Percentiles rank a stretch among this genome's conserved stretches.
phyloP scores from a whole-genome alignment of 2,888 invertebrate species.

The Caenorhabditis japonica region DNA sequence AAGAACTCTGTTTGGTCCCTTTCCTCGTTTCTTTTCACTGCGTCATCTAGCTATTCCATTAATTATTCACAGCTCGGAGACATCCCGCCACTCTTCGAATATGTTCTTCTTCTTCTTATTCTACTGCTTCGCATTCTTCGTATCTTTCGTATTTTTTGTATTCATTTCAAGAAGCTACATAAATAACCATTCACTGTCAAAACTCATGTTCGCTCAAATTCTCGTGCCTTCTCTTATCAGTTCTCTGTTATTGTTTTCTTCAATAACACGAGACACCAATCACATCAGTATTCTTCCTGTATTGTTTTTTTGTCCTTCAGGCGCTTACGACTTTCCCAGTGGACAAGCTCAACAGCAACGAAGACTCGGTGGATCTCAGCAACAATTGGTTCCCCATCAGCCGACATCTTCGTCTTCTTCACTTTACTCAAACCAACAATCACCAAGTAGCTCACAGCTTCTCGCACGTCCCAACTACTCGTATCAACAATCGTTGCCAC shows the following conservation, averaged over 20 bases:
- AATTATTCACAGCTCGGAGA: conserved; percentile 28
- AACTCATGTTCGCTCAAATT: conserved; percentile 12
- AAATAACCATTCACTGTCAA: too few species aligned
- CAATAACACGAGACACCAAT: conserved; percentile 2
- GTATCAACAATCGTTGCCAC: conserved; percentile 35
- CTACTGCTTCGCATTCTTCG: not conserved
- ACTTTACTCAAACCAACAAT: conserved; percentile 30
- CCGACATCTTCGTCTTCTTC: conserved; percentile 39
- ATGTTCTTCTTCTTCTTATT: conserved; percentile 7
- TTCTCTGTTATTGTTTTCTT: conserved; percentile 14
- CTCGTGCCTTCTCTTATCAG: conserved; percentile 19
- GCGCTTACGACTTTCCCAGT: conserved; percentile 49
- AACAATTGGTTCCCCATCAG: conserved; percentile 42
- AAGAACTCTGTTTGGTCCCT: conserved; percentile 13
- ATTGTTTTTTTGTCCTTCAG: too few species aligned
- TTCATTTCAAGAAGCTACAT: too few species aligned
- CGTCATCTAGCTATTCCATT: conserved; percentile 34
- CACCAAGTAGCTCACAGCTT: conserved; percentile 23
- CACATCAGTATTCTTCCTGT: conserved; percentile 7
- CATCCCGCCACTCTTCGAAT: conserved; percentile 18
- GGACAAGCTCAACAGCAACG: conserved; percentile 54
- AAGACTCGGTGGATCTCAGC: conserved; percentile 53
- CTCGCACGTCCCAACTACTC: conserved; percentile 8
- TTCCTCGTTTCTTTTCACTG: conserved; percentile 24
- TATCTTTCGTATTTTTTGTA: too few species aligned